Evolutionary conservation across 23 tunicate genomes (phyloP).

Genomic region (Oikopleura albicans): DNA sequence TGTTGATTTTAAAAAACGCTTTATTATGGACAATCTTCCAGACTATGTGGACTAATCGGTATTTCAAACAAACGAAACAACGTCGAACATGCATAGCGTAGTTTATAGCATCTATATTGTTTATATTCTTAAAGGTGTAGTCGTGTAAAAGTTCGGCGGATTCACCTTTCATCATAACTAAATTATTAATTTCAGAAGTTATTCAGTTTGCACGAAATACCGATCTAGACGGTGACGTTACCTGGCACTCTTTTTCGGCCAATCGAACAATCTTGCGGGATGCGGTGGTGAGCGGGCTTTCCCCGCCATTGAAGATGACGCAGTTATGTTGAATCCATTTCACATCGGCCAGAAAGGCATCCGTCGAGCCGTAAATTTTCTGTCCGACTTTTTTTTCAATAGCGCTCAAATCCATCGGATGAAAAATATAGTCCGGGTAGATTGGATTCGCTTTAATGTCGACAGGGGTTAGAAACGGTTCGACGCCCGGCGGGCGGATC

Average conservation of each 20-base stretch:
- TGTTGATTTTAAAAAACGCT: too few species aligned
- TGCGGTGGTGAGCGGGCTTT: conserved; percentile 38
- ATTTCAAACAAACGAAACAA: too few species aligned
- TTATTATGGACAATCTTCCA: too few species aligned
- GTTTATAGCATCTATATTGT: too few species aligned
- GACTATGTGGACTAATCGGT: too few species aligned
- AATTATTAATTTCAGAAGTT: too few species aligned
- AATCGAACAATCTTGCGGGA: conserved; percentile 51
- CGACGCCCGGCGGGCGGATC: conserved; percentile 6
- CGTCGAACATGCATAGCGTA: too few species aligned
- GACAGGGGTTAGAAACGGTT: conserved; percentile 75
- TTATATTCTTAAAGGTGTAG: too few species aligned
- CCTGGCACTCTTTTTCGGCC: conserved; percentile 43
- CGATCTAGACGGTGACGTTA: too few species aligned
- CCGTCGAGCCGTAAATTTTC: conserved; percentile 61
- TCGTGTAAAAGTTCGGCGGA: too few species aligned
- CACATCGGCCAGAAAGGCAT: conserved; percentile 81
- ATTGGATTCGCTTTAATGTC: conserved; percentile 54
- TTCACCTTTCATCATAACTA: too few species aligned
- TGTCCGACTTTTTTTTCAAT: conserved; percentile 51
- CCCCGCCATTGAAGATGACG: conserved; percentile 53
- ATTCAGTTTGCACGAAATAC: too few species aligned
- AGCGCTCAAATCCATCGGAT: conserved; percentile 79
- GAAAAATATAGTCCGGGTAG: conserved; percentile 77
- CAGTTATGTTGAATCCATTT: conserved; percentile 93